A percentile compares a stretch with the other conserved stretches of the same genome.
Conservation (phyloP, 2,113 vertebrate species). For the Corydoras maculifer region DNA sequence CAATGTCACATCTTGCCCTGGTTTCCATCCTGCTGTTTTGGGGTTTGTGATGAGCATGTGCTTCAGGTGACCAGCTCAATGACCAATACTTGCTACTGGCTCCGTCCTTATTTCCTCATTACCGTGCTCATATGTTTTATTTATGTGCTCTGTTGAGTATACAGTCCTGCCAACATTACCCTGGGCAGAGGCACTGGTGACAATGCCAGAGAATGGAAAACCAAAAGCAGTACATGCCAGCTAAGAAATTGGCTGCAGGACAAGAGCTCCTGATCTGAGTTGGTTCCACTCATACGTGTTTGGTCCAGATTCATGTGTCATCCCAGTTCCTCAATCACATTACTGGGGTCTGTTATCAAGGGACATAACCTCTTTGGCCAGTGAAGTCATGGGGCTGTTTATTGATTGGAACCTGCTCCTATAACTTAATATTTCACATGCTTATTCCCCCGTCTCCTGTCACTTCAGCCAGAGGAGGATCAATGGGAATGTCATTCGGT, state of each 20-base stretch:
- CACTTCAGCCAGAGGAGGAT: slow-evolving; percentile 61
- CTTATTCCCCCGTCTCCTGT: slow-evolving; percentile 67
- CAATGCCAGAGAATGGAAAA: slow-evolving; percentile 56
- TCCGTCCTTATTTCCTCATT: slow-evolving; percentile 61
- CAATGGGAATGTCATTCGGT: slow-evolving; percentile 70
- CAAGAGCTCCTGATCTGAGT: slow-evolving; percentile 42
- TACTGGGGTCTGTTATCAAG: slow-evolving; percentile 47
- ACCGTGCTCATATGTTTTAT: slow-evolving; percentile 70
- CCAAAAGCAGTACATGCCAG: slow-evolving; percentile 54
- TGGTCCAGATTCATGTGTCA: slow-evolving; percentile 45
- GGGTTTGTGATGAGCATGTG: not conserved
- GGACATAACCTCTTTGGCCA: slow-evolving; percentile 46
- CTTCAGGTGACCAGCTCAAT: slow-evolving; percentile 2
- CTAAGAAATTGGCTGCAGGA: slow-evolving; percentile 54
- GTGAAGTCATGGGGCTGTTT: slow-evolving; percentile 50
- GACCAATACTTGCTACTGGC: slow-evolving; percentile 46
- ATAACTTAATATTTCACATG: slow-evolving; percentile 72
- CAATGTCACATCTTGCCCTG: slow-evolving; percentile 28
- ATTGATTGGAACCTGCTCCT: slow-evolving; percentile 64
- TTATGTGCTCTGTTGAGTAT: slow-evolving; percentile 69
- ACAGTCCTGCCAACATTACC: slow-evolving; percentile 54
- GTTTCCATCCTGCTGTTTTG: slow-evolving; percentile 9
- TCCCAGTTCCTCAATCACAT: slow-evolving; percentile 61
- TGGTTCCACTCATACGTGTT: slow-evolving; percentile 48
- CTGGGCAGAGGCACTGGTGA: slow-evolving; percentile 44